These are phyloP conservation scores for Eustalomyia histrio DNA, from an alignment of 2,888 invertebrate genomes.

Conservation along the genomic window DNA sequence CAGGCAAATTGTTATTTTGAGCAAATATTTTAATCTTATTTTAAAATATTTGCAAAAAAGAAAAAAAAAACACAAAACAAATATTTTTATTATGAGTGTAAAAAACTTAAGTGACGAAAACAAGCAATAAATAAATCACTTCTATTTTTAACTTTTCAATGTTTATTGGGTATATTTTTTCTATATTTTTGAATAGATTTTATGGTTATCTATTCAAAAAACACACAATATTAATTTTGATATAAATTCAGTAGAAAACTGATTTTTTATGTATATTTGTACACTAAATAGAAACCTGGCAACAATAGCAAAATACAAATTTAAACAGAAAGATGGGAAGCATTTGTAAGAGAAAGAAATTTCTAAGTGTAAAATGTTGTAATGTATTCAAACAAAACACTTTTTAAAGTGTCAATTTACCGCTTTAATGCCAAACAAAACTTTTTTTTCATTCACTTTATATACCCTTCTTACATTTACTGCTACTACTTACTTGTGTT, in stretches of 20 bases:
- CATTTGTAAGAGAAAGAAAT: not conserved
- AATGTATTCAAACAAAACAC: constrained; percentile 36
- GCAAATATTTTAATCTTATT: too few relatives aligned
- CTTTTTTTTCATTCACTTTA: constrained; percentile 46
- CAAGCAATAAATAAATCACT: too few relatives aligned
- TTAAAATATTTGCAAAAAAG: too few relatives aligned
- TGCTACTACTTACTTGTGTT: not conserved
- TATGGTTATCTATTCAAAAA: too few relatives aligned
- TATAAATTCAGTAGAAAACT: not conserved
- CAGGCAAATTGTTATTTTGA: too few relatives aligned
- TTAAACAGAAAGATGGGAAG: not conserved
- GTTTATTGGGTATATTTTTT: too few relatives aligned
- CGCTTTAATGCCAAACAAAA: constrained; percentile 61
- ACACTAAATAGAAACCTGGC: not conserved
- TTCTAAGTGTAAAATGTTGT: constrained; percentile 26
- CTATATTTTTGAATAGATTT: too few relatives aligned
- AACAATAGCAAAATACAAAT: not conserved
- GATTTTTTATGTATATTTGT: not conserved
- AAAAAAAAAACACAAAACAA: too few relatives aligned
- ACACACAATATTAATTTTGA: constrained; percentile 23
- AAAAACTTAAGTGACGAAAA: too few relatives aligned
- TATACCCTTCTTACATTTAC: not conserved
- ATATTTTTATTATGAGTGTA: too few relatives aligned
- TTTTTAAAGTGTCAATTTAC: constrained; percentile 78
- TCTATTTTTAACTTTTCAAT: too few relatives aligned